Percentiles rank a stretch among this genome's conserved stretches.
phyloP scores from a whole-genome alignment of 2,888 invertebrate species.

The Kuschelorhynchus macadamiae region DNA sequence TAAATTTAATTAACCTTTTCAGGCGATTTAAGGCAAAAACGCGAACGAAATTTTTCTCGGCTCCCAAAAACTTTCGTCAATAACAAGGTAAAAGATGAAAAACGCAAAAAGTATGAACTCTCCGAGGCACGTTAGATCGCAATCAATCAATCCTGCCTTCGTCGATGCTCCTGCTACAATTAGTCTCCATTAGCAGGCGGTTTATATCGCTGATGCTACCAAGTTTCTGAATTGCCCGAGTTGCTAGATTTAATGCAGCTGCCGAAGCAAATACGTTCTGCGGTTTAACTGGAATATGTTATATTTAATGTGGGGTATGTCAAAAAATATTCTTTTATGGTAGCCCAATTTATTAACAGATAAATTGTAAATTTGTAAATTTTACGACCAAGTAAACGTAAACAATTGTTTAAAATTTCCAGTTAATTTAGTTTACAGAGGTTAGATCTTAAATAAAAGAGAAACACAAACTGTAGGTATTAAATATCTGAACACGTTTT shows the following conservation, averaged over 20 bases:
- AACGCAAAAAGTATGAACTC: slow-evolving; percentile 29
- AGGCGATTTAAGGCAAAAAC: no score
- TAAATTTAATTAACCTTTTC: no score
- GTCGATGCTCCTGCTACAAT: slow-evolving; percentile 37
- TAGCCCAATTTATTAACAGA: no score
- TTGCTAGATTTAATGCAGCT: slow-evolving; percentile 30
- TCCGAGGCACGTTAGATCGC: slow-evolving; percentile 37
- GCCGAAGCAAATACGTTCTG: not conserved
- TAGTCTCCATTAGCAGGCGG: slow-evolving; percentile 45
- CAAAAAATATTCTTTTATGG: no score
- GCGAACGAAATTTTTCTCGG: not conserved
- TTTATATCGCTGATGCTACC: slow-evolving; percentile 42
- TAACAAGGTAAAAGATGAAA: slow-evolving; percentile 14
- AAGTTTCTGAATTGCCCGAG: slow-evolving; percentile 38
- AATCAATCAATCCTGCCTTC: slow-evolving; percentile 42
- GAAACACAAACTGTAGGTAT: no score
- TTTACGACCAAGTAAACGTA: no score
- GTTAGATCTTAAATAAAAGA: not conserved
- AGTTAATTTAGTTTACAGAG: no score
- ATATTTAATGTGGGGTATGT: no score
- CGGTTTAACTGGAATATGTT: not conserved
- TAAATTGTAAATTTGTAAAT: no score
- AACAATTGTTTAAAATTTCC: no score
- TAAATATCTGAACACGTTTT: no score
- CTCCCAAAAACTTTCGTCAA: slow-evolving; percentile 10